Evolutionary conservation across 2,113 vertebrate genomes (phyloP).

Genomic region (Stegastes partitus): DNA sequence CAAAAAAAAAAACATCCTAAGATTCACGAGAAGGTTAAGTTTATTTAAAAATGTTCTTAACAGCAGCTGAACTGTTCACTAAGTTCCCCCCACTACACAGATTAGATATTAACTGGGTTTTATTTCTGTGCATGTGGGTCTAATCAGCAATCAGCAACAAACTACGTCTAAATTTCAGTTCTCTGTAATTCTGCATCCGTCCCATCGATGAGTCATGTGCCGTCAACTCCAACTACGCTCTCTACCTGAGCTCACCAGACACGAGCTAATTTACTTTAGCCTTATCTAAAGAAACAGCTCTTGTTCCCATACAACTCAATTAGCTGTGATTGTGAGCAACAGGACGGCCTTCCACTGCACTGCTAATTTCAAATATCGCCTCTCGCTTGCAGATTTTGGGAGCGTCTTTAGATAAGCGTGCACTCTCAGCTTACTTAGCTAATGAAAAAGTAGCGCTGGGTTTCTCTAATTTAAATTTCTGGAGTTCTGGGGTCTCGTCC

Average conservation of each 20-base stretch:
- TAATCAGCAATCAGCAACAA: slow-evolving; percentile 4
- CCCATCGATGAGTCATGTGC: slow-evolving; percentile 1
- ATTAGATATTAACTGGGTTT: too few species aligned
- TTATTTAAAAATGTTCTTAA: too few species aligned
- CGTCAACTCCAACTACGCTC: slow-evolving; percentile 21
- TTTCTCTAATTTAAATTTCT: slow-evolving; percentile 16
- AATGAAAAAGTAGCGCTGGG: background rate
- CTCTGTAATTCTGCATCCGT: slow-evolving; percentile 6
- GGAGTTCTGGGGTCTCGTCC: background rate
- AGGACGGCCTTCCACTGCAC: background rate
- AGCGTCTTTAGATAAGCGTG: background rate
- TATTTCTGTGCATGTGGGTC: background rate
- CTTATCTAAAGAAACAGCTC: slow-evolving; percentile 31
- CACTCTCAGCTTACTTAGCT: background rate
- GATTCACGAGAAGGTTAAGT: too few species aligned
- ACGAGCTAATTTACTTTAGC: slow-evolving; percentile 2
- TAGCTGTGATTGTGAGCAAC: slow-evolving; percentile 28
- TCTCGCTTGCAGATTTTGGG: slow-evolving; percentile 5
- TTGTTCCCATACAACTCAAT: slow-evolving; percentile 29
- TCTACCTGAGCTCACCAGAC: background rate
- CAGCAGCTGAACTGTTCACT: too few species aligned
- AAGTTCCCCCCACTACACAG: too few species aligned
- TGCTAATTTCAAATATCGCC: background rate
- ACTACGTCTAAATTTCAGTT: slow-evolving; percentile 4
- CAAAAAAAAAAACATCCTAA: too few species aligned